These are phyloP conservation scores for Platycnemis pennipes DNA, from an alignment of 2,888 invertebrate genomes.

Conservation along the genomic window DNA sequence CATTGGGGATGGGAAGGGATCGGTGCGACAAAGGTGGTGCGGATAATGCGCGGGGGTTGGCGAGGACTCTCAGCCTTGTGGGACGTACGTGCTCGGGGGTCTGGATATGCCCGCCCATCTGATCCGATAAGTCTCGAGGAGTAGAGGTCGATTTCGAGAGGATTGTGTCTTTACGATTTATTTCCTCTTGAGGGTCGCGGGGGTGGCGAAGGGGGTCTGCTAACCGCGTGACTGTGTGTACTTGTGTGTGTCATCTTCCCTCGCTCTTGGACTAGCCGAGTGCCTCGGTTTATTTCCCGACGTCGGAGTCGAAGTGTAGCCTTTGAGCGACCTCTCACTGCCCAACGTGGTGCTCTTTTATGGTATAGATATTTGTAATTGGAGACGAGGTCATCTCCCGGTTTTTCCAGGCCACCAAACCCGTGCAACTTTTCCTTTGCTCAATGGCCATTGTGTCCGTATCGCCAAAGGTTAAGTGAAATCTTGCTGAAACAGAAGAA, in stretches of 20 bases:
- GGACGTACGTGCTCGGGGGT: background rate
- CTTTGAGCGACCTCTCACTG: no score
- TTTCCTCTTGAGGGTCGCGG: background rate
- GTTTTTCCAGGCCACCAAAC: no score
- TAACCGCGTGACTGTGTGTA: background rate
- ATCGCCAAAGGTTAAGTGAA: no score
- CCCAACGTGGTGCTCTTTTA: background rate
- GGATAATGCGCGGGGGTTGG: background rate
- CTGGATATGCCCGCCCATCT: conserved; percentile 19
- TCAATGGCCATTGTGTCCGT: no score
- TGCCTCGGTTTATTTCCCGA: no score
- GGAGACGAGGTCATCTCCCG: background rate
- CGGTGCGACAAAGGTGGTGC: background rate
- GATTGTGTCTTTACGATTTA: conserved; percentile 64
- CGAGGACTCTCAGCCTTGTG: background rate
- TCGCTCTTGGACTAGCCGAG: background rate
- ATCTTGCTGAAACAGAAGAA: no score
- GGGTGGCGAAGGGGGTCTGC: background rate
- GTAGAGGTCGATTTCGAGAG: conserved; percentile 54
- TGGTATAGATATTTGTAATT: background rate
- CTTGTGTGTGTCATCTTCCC: background rate
- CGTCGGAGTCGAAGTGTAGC: no score
- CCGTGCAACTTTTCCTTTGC: no score
- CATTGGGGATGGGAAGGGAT: background rate
- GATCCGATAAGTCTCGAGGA: conserved; percentile 62